Evolutionary conservation across 2,113 vertebrate genomes (phyloP).

Genomic region (Bufo bufo): DNA sequence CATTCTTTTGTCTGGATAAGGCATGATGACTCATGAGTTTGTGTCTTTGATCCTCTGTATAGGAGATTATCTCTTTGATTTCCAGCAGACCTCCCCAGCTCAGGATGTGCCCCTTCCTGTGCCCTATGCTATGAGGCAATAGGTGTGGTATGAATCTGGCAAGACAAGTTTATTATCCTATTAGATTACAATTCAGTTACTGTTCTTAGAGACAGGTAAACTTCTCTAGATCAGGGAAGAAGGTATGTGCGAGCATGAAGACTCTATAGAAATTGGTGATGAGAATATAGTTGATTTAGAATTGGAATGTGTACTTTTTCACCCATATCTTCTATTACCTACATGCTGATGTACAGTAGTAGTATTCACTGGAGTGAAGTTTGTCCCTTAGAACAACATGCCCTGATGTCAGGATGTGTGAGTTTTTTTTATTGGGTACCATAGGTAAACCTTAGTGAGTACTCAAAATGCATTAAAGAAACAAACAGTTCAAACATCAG

Average conservation of each 20-base stretch:
- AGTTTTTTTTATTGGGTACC: no score
- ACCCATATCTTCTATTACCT: no score
- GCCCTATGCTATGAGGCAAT: background rate
- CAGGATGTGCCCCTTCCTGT: constrained; percentile 46
- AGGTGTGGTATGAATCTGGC: constrained; percentile 33
- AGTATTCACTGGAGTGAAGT: no score
- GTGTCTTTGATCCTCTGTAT: constrained; percentile 39
- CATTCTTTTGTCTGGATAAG: constrained; percentile 5
- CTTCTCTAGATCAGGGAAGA: background rate
- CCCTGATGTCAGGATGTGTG: no score
- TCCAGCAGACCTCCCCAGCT: constrained; percentile 36
- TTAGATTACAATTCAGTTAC: constrained; percentile 24
- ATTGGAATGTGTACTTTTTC: background rate
- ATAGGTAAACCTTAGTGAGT: no score
- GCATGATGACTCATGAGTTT: constrained; percentile 19
- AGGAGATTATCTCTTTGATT: constrained; percentile 43
- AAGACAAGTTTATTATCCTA: background rate
- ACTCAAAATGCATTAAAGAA: no score
- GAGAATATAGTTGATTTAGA: background rate
- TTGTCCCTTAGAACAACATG: no score
- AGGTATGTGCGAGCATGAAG: background rate
- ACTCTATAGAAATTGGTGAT: background rate
- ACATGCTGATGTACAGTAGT: no score
- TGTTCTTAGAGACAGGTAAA: constrained; percentile 20
- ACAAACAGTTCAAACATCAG: no score